Evolutionary conservation across 2,113 vertebrate genomes (phyloP).

Genomic region (Eretmochelys imbricata): DNA sequence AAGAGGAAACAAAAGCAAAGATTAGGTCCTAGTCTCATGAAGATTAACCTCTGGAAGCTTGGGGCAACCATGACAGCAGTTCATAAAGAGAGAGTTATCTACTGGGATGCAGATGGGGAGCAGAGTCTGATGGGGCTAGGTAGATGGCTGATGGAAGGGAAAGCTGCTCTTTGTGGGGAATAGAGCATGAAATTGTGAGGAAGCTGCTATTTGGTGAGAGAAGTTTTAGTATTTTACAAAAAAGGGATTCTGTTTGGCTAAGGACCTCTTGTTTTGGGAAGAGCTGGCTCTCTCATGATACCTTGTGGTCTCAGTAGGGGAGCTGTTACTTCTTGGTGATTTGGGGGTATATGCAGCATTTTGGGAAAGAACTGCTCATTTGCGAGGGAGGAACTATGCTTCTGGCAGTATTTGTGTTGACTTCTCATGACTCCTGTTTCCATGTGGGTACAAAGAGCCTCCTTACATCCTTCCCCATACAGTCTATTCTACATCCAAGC

Average conservation of each 20-base stretch:
- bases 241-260: background rate
- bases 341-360: background rate
- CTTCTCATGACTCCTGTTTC: background rate
- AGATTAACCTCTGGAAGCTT: background rate
- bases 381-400: conserved; percentile 7
- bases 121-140: background rate
- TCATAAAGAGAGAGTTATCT: background rate
- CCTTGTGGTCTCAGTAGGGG: background rate
- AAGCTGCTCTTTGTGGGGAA: background rate
- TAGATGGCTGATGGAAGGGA: background rate
- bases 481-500: conserved; percentile 1
- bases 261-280: background rate
- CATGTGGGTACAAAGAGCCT: background rate
- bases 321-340: background rate
- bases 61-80: too few relatives aligned
- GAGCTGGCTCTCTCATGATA: background rate
- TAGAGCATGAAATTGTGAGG: background rate
- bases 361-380: background rate
- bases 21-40: background rate
- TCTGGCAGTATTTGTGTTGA: background rate
- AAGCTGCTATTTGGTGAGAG: background rate
- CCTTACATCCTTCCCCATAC: conserved; percentile 1
- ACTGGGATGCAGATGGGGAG: background rate
- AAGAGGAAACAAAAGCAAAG: background rate
- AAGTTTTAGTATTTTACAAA: background rate